Conservation (phyloP, 1,140 invertebrate genomes). For the Tetragonula clypearis region DNA sequence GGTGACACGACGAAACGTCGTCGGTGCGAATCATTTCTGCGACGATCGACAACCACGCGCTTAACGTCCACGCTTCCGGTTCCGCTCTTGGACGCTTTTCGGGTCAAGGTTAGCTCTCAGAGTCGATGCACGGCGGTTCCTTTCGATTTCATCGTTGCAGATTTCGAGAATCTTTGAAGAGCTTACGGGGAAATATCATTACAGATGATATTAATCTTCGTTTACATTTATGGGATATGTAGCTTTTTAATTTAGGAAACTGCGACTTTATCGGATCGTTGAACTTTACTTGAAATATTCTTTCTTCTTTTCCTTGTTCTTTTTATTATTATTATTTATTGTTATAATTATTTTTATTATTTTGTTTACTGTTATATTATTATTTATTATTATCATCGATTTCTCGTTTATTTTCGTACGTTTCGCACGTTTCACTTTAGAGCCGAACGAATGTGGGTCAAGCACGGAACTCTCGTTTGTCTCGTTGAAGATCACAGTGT, state of each 20-base stretch:
- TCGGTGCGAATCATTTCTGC: constrained; percentile 33
- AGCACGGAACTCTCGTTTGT: constrained; percentile 8
- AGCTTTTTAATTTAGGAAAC: no score
- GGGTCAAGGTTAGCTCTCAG: constrained; percentile 54
- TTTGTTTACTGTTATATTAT: no score
- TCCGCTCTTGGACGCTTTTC: constrained; percentile 51
- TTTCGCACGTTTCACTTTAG: not conserved
- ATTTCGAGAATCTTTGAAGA: not conserved
- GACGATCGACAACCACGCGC: constrained; percentile 27
- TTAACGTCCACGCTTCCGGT: constrained; percentile 54
- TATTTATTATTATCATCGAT: not conserved
- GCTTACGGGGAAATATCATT: not conserved
- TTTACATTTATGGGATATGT: not conserved
- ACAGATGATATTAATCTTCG: not conserved
- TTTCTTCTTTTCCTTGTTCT: no score
- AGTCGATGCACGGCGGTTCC: not conserved
- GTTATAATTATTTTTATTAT: no score
- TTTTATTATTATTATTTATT: no score
- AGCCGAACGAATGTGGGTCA: not conserved
- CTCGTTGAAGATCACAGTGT: not conserved
- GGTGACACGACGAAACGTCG: constrained; percentile 33
- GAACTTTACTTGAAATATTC: no score
- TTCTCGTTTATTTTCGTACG: not conserved
- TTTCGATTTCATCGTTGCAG: not conserved
- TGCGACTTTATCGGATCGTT: no score